A percentile compares a stretch with the other conserved stretches of the same genome.
Conservation (phyloP, 2,113 vertebrate species). For the Corythaeola cristata region DNA sequence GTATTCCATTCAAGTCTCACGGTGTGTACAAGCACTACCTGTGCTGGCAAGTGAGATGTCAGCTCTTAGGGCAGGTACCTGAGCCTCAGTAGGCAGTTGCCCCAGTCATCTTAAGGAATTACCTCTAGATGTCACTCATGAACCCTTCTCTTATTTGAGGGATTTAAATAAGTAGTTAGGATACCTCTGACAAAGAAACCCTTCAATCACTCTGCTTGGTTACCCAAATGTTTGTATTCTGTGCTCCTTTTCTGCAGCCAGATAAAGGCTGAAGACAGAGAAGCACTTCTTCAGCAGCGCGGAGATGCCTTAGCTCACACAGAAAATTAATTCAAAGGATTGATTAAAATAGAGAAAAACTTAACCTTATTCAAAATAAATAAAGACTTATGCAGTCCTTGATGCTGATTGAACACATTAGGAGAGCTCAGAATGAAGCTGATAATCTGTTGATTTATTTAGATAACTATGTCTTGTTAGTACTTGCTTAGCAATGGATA, state of each 20-base stretch:
- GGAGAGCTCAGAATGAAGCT: not conserved
- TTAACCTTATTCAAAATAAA: not conserved
- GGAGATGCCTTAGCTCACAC: not conserved
- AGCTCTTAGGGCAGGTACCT: not conserved
- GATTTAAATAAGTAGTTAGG: not conserved
- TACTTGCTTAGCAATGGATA: not conserved
- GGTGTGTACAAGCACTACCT: not conserved
- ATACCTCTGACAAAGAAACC: conserved; percentile 1
- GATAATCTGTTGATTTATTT: conserved; percentile 15
- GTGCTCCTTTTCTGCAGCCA: not conserved
- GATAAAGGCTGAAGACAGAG: not conserved
- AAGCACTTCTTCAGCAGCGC: not conserved
- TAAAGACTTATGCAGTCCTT: not conserved
- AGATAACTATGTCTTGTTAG: not conserved
- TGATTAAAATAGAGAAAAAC: not conserved
- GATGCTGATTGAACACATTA: not conserved
- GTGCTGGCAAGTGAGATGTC: not conserved
- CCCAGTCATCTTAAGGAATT: conserved; percentile 28
- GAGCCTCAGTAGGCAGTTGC: not conserved
- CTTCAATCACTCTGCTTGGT: not conserved
- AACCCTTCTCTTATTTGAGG: conserved; percentile 29
- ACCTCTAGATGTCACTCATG: conserved; percentile 70
- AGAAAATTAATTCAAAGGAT: not conserved
- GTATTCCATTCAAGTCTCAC: not conserved
- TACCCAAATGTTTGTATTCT: not conserved